These are phyloP conservation scores for Clistopyga incitator DNA, from an alignment of 2,888 invertebrate species.

Conservation along the genomic window DNA sequence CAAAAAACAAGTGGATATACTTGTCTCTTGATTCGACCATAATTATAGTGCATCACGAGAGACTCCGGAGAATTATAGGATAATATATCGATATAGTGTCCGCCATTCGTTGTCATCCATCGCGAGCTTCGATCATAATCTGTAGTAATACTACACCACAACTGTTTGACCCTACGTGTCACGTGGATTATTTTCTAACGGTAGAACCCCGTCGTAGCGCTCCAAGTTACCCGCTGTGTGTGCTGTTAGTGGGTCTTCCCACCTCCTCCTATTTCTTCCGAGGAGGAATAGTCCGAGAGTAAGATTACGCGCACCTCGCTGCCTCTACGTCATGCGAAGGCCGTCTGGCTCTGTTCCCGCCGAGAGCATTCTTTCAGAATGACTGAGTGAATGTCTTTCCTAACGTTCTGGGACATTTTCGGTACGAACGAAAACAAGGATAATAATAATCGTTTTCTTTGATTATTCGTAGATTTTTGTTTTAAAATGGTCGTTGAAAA, in stretches of 20 bases:
- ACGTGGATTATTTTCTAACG: conserved; percentile 65
- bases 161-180: conserved; percentile 61
- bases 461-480: neutral
- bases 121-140: conserved; percentile 47
- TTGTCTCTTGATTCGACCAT: neutral
- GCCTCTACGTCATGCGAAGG: conserved; percentile 66
- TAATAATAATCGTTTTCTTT: conserved; percentile 13
- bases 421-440: neutral
- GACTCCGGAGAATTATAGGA: neutral
- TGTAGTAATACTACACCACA: conserved; percentile 54
- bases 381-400: conserved; percentile 53
- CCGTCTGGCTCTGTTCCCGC: conserved; percentile 52
- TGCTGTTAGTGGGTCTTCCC: conserved; percentile 53
- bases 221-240: conserved; percentile 20
- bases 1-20: neutral
- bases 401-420: conserved; percentile 31
- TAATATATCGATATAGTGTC: conserved; percentile 18
- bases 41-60: conserved; percentile 22
- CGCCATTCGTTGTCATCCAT: conserved; percentile 28
- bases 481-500: too few relatives aligned
- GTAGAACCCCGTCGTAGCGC: conserved; percentile 51
- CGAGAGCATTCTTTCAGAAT: conserved; percentile 59
- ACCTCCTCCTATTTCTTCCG: conserved; percentile 48
- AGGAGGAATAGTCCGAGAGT: conserved; percentile 47
- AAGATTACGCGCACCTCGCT: conserved; percentile 64